phyloP scores from a whole-genome alignment of 2,888 invertebrate species.

The Nephrotoma appendiculata region DNA sequence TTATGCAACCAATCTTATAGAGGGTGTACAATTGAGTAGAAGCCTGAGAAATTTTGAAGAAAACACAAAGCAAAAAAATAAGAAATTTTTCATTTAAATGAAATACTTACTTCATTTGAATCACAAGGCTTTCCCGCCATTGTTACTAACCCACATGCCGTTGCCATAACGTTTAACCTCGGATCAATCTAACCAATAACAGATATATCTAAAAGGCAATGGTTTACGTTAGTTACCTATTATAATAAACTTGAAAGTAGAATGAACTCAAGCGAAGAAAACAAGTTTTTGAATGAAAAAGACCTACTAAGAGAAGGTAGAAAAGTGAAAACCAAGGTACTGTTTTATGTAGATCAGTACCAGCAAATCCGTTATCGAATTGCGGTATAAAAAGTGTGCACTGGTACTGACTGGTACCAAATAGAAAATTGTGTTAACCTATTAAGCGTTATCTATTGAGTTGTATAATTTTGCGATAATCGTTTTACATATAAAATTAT shows the following conservation, averaged over 20 bases:
- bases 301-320: background rate
- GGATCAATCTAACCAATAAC: background rate
- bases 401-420: background rate
- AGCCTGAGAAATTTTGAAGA: background rate
- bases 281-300: background rate
- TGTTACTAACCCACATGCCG: no score
- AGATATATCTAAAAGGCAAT: background rate
- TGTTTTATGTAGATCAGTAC: background rate
- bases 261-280: background rate
- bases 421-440: background rate
- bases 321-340: background rate
- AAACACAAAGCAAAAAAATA: background rate
- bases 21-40: background rate
- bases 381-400: background rate
- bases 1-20: background rate
- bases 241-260: background rate
- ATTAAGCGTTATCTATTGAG: background rate
- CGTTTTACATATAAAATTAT: background rate
- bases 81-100: background rate
- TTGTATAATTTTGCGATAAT: background rate
- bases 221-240: background rate
- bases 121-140: no score
- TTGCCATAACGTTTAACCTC: background rate
- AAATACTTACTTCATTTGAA: background rate
- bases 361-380: background rate